Evolutionary conservation across 2,113 vertebrate species (phyloP).

Genomic region (Halcyon senegalensis): DNA sequence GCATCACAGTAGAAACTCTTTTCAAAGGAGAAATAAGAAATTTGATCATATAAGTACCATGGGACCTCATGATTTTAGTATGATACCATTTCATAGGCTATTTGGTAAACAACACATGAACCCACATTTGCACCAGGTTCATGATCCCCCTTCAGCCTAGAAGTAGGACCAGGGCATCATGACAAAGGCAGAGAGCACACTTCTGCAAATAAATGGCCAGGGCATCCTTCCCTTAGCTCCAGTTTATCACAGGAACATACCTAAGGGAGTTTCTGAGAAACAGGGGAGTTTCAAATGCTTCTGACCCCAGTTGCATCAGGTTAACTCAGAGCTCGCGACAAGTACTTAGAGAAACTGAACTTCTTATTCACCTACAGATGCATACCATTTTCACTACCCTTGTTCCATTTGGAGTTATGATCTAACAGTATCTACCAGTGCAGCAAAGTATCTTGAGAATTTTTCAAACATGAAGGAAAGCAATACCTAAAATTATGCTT

Average conservation of each 20-base stretch:
- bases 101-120: not conserved
- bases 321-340: not conserved
- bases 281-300: fast-evolving
- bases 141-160: not conserved
- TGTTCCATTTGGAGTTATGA: not conserved
- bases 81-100: not conserved
- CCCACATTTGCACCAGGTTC: not conserved
- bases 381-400: not conserved
- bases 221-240: not conserved
- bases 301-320: not conserved
- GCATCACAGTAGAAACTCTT: not conserved
- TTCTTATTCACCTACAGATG: not conserved
- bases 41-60: not conserved
- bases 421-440: not conserved
- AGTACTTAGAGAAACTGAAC: not conserved
- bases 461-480: not conserved
- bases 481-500: not conserved
- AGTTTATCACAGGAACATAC: not conserved
- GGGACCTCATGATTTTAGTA: not conserved
- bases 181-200: not conserved
- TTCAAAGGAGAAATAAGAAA: not conserved
- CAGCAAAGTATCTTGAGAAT: not conserved
- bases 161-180: not conserved
- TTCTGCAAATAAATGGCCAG: not conserved
- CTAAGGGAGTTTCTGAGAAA: not conserved